Percentiles rank a stretch among this genome's conserved stretches.
Conservation (phyloP, 2,113 vertebrate genomes). For the Prunella fulvescens region DNA sequence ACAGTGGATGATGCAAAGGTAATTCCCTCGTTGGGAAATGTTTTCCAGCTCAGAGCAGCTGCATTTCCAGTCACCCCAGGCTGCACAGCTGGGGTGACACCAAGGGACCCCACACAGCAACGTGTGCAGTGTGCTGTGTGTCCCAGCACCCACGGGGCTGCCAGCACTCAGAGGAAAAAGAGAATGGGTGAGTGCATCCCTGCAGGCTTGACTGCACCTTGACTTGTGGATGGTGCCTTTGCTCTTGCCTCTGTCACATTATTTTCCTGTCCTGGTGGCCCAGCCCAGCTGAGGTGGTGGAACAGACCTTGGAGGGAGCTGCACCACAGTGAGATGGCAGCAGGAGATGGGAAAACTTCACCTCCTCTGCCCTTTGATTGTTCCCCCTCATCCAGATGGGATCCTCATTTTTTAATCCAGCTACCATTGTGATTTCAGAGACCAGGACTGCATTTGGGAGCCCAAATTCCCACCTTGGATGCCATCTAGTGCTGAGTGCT, state of each 20-base stretch:
- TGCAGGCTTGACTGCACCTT: background rate
- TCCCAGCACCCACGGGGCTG: background rate
- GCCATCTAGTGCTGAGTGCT: constrained; percentile 23
- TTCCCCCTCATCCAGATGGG: background rate
- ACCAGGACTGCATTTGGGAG: background rate
- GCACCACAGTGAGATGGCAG: background rate
- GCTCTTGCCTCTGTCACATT: background rate
- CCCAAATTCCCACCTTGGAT: background rate
- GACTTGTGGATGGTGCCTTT: background rate
- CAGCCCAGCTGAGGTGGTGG: background rate
- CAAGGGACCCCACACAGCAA: background rate
- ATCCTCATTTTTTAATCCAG: background rate
- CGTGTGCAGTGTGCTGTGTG: fast-evolving
- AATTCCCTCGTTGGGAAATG: background rate
- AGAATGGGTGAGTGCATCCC: background rate
- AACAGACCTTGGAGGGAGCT: background rate
- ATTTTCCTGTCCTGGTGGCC: background rate
- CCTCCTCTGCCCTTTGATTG: background rate
- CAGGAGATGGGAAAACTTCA: background rate
- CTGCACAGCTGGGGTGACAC: background rate
- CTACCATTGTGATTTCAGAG: background rate
- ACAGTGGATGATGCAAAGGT: background rate
- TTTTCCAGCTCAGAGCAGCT: background rate
- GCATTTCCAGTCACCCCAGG: background rate
- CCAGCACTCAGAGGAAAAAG: background rate